Base-by-base conservation (phyloP, 2,797 vertebrate genomes). In the Mormyrops attenuatus region DNA sequence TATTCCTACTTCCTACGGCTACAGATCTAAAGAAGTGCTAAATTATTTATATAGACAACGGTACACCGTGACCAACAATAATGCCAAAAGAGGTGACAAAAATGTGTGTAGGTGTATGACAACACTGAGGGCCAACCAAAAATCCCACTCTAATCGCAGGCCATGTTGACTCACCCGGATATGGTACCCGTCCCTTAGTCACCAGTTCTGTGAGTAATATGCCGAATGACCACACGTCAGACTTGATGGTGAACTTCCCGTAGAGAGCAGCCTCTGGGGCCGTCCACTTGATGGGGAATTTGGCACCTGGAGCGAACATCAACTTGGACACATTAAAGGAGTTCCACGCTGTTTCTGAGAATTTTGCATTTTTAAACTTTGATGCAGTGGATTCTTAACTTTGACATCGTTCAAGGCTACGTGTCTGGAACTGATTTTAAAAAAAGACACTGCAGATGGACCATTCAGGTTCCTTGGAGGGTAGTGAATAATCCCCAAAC, bases 271-370 rank as follows among this genome's bases (percentile, higher is more conserved):
- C 99, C 94, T 99, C 99, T 0, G 98, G 99, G 0, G 99, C 99
- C 0, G 99, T 99, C 99, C 99, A 99, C 94, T 99, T 99, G 84
- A 99, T 99, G 80, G 99, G 99, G 91, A 99, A 99, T 94, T 99
- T 99, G 66, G 98, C 99, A 94, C 99, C 99, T 99, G 89, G 47
- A 89, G 92, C 15, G 88, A 92, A 47, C 80, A 84, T 9, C 44
- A 49, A 49, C 38, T 84, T 49, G 44, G 8, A 15, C 17, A 73
- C 30, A 17, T 73, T 73, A 73, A 73, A 38, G 30, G 69, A 73
- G 69, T 38, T 20, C 69, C 34, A 13, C 17, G 34, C 69, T 73
- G 73, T 44, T 20, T 85, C 8, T 15, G 22, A 85, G 66, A 15
- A 73, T 69, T 77, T 20, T 8, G 34, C 13, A 1, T 77, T 44